Base-by-base conservation (phyloP, 2,113 vertebrate genomes). In the Leptodactylus fuscus region DNA sequence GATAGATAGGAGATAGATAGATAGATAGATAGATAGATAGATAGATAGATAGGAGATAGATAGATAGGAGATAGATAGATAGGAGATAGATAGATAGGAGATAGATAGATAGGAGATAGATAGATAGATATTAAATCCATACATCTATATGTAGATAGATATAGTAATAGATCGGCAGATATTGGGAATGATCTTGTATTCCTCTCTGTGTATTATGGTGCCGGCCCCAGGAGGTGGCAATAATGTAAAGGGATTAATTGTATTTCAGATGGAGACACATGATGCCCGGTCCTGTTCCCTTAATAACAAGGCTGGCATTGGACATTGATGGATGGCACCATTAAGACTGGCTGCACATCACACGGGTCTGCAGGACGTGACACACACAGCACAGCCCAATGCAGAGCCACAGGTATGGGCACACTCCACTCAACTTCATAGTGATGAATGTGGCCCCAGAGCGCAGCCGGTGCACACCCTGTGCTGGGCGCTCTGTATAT, bases 201-300 rank as follows among this genome's bases (percentile, higher is more conserved):
- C n/a, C n/a, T n/a, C n/a, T n/a, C 7, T 32, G 34, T 38, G n/a
- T 9, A 38, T 41, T 60, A 16, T 53, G 36, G 51, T 22, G 34
- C 29, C 90, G 89, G 90, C 18, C 34, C 22, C 81, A 10, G 49
- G 81, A 83, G 22, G 44, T 82, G 34, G 18, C 51, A 60, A 46
- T 60, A 75, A 48, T 53, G 81, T 44, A 67, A 65, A 18, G 65
- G 44, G 44, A 67, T 34, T 70, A 34, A 82, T 82, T 69, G 60
- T 82, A 51, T 70, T 70, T 70, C 29, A 34, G 46, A 34, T 11
- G 46, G 60, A 20, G 49, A 24, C 80, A 81, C 60, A 81, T 70
- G 81, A 70, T 69, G 81, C 62, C 81, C 60, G 27, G 4, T 53
- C 62, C 10, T 18, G 22, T 20, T 18, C 53, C 70, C 24, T n/a